phyloP scores from a whole-genome alignment of 2,113 vertebrate genomes.

The Cinclus cinclus region DNA sequence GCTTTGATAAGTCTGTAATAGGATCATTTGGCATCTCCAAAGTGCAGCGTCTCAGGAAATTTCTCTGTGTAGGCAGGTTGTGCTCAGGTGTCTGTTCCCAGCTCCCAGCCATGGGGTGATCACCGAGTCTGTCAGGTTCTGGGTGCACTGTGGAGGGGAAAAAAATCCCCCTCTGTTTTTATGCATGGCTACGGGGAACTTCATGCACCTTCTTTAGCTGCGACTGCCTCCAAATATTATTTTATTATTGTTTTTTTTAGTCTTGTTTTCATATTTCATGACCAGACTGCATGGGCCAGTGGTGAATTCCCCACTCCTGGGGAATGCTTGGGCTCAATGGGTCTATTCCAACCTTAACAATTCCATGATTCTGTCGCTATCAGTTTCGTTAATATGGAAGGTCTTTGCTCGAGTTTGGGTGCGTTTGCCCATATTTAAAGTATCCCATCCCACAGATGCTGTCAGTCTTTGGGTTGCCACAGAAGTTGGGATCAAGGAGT shows the following conservation, averaged over 20 bases:
- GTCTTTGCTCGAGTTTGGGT: background rate
- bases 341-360: background rate
- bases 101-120: background rate
- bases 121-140: rapidly evolving
- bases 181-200: background rate
- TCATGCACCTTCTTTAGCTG: background rate
- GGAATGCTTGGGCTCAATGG: background rate
- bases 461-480: background rate
- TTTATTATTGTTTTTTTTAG: background rate
- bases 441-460: background rate
- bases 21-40: slow-evolving; percentile 67
- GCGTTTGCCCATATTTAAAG: background rate
- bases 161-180: background rate
- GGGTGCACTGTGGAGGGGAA: background rate
- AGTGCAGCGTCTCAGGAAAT: background rate
- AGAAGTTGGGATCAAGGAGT: background rate
- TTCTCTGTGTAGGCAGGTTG: background rate
- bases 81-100: background rate
- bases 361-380: background rate
- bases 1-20: slow-evolving; percentile 75
- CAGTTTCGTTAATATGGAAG: background rate
- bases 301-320: background rate
- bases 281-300: rapidly evolving
- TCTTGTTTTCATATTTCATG: background rate
- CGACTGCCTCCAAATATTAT: background rate